phyloP scores from a whole-genome alignment of 1,140 invertebrate genomes.

The Mamestra configurata region DNA sequence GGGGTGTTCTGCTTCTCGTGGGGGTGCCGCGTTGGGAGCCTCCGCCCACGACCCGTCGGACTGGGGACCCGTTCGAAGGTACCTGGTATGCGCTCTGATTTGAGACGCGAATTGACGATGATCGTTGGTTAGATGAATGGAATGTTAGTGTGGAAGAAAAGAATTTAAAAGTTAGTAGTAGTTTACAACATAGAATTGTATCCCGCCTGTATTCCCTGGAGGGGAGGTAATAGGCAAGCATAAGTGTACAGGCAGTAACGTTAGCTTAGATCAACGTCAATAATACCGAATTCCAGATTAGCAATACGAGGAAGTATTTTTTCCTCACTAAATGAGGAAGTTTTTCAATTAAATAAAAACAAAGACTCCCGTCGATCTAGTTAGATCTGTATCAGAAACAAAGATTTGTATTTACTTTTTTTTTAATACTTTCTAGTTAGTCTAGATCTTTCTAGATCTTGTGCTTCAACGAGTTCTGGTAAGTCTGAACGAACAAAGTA shows the following conservation, averaged over 20 bases:
- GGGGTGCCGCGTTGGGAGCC: slow-evolving; percentile 81
- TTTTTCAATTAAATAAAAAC: slow-evolving; percentile 5
- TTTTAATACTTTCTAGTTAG: not conserved
- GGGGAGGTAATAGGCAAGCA: too few species aligned
- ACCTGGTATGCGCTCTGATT: slow-evolving; percentile 71
- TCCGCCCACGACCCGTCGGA: slow-evolving; percentile 88
- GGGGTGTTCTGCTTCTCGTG: slow-evolving; percentile 83
- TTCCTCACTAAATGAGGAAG: not conserved
- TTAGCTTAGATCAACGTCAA: too few species aligned
- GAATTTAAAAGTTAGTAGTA: not conserved
- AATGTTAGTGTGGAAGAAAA: slow-evolving; percentile 23
- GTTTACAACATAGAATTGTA: not conserved
- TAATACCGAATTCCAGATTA: too few species aligned
- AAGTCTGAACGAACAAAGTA: not conserved
- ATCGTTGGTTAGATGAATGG: slow-evolving; percentile 37
- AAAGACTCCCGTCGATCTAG: not conserved
- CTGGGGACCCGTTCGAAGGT: slow-evolving; percentile 88
- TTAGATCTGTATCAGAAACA: not conserved
- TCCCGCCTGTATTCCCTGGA: too few species aligned
- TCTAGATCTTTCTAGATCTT: not conserved
- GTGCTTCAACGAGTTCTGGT: not conserved
- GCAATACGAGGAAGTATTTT: not conserved
- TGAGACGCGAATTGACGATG: slow-evolving; percentile 47
- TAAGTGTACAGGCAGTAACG: too few species aligned
- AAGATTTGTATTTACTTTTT: not conserved